Conservation (phyloP, 2,888 invertebrate species). For the Andricus quercusramuli region DNA sequence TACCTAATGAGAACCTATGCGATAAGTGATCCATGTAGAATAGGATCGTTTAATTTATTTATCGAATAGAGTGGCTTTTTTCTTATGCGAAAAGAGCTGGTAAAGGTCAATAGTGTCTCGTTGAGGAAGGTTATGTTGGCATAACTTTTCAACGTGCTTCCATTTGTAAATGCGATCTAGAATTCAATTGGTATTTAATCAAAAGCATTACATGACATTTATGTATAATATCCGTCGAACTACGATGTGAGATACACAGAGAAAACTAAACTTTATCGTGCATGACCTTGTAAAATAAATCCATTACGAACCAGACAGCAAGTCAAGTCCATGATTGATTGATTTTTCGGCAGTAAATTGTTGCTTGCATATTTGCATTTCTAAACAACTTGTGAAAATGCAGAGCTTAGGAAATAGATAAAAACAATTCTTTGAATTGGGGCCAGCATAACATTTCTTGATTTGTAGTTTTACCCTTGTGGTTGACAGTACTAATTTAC, state of each 20-base stretch:
- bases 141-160: constrained; percentile 49
- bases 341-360: background rate
- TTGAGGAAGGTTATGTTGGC: constrained; percentile 57
- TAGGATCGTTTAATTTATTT: constrained; percentile 58
- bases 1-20: constrained; percentile 51
- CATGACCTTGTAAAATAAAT: constrained; percentile 27
- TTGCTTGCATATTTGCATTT: background rate
- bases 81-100: constrained; percentile 42
- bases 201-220: constrained; percentile 50
- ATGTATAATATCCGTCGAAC: constrained; percentile 39
- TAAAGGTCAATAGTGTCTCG: constrained; percentile 56
- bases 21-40: constrained; percentile 48
- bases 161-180: constrained; percentile 44
- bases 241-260: constrained; percentile 35
- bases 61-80: constrained; percentile 46
- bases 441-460: background rate
- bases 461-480: background rate
- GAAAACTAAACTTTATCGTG: constrained; percentile 35
- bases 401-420: background rate
- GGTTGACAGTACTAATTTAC: background rate
- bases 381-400: background rate
- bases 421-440: background rate
- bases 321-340: constrained; percentile 25
- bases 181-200: constrained; percentile 51
- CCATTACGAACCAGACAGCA: background rate